Base-by-base conservation (phyloP, 2,113 vertebrate species). In the Corydoras sp. region DNA sequence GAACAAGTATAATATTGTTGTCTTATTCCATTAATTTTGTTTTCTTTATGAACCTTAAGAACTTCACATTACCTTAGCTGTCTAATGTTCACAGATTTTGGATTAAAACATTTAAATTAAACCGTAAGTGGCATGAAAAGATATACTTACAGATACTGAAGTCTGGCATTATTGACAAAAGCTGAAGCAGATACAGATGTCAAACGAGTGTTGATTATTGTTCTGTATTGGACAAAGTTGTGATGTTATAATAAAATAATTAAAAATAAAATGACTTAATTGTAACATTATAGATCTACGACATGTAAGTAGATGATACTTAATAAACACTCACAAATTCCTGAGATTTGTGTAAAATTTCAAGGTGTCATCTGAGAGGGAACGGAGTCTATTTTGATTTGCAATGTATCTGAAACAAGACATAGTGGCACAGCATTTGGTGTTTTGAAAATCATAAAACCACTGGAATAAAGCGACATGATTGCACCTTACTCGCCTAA, bases 321-420 rank as follows among this genome's bases (percentile, higher is more conserved):
- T n/a, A 10, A 32, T 8, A 69, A 24, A 71, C 88, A 98, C 97
- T 97, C 80, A 99, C 97, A 99, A 84, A 82, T 95, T 98, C 86
- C 87, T 93, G 83, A 99, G 92, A 83, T 94, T 95, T 60, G 89
- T 86, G 75, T 98, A 99, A 85, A 89, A 90, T 83, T 93, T 93
- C 84, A 98, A 83, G 73, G 95, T 93, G 81, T 91, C 90, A 80
- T 96, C 93, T 1, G 85, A 94, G 82, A 99, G 96, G 71, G 90
- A 88, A 84, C 90, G 91, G 63, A 98, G 87, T 72, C 83, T 91
- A 74, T 83, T 85, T 81, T 99, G 97, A 81, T 97, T 95, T 50
- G 93, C 84, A 0, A 99, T 97, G 78, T 92, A 95, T 86, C 97
- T 99, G 82, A 81, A 73, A 69, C 80, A 79, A 70, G 0, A 62